Evolutionary conservation across 2,797 vertebrate species (phyloP).

Genomic region (Eulemur rubriventer): DNA sequence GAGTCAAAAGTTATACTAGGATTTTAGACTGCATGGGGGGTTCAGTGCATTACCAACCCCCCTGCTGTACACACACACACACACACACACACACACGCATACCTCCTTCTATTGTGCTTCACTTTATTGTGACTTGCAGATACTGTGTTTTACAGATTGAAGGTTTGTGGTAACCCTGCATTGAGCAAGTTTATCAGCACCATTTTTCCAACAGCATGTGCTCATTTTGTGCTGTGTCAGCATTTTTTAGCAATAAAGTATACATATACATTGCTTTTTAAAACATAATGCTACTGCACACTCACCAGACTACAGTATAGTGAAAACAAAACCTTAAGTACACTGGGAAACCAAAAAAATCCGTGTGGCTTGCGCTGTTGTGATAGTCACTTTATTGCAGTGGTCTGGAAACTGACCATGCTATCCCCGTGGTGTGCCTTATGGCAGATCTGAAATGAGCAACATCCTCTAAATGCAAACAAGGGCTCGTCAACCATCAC

Average conservation of each 20-base stretch:
- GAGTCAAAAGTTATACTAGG: no score
- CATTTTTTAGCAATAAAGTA: neutral
- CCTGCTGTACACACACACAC: rapidly evolving
- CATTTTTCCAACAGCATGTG: neutral
- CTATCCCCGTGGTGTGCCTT: no score
- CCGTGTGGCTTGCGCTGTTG: neutral
- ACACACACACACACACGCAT: neutral
- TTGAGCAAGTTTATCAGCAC: neutral
- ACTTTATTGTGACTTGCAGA: neutral
- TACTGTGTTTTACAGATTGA: neutral
- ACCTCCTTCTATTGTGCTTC: neutral
- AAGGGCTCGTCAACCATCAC: neutral
- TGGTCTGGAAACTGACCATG: neutral
- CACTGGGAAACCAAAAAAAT: neutral
- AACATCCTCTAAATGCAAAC: neutral
- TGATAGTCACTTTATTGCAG: neutral
- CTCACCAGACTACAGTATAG: neutral
- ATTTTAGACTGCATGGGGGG: no score
- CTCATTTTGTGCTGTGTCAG: neutral
- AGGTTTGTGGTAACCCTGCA: neutral
- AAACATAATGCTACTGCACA: neutral
- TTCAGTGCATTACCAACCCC: neutral
- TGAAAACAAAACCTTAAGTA: neutral
- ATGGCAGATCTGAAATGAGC: neutral
- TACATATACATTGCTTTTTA: neutral